phyloP scores from a whole-genome alignment of 1,140 invertebrate species.

The Vanessa tameamea region DNA sequence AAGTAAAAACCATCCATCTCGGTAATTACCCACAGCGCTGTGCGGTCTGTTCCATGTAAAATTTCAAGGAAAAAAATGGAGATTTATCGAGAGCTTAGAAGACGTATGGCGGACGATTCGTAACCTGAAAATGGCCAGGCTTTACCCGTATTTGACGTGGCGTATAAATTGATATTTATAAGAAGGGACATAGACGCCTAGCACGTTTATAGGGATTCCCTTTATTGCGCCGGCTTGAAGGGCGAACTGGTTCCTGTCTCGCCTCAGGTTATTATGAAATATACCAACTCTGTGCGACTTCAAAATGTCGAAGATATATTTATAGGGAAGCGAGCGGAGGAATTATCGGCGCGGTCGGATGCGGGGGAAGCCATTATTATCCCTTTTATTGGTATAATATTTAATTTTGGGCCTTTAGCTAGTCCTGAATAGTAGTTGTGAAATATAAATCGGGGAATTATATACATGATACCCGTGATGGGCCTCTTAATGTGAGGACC shows the following conservation, averaged over 20 bases:
- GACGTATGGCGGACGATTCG: constrained; percentile 63
- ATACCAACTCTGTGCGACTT: constrained; percentile 70
- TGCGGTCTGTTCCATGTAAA: constrained; percentile 55
- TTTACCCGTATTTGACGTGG: constrained; percentile 69
- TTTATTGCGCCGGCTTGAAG: constrained; percentile 70
- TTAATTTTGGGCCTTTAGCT: constrained; percentile 76
- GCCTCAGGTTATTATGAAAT: constrained; percentile 76
- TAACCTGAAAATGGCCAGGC: constrained; percentile 68
- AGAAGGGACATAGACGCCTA: constrained; percentile 67
- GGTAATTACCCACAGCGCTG: constrained; percentile 38
- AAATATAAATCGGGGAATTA: constrained; percentile 75
- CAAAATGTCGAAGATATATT: constrained; percentile 78
- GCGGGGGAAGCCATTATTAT: constrained; percentile 73
- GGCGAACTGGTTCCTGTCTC: constrained; percentile 70
- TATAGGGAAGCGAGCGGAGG: constrained; percentile 64
- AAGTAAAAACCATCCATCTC: constrained; percentile 35
- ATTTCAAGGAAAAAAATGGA: constrained; percentile 65
- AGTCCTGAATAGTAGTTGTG: constrained; percentile 50
- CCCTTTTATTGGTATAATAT: constrained; percentile 81
- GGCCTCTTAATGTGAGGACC: constrained; percentile 4
- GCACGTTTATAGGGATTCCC: constrained; percentile 76
- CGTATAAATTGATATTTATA: constrained; percentile 81
- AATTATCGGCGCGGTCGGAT: constrained; percentile 73
- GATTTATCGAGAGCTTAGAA: constrained; percentile 52
- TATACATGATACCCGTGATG: constrained; percentile 38